Evolutionary conservation across 2,113 vertebrate species (phyloP).

Genomic region (Pomatorhinus ruficollis): DNA sequence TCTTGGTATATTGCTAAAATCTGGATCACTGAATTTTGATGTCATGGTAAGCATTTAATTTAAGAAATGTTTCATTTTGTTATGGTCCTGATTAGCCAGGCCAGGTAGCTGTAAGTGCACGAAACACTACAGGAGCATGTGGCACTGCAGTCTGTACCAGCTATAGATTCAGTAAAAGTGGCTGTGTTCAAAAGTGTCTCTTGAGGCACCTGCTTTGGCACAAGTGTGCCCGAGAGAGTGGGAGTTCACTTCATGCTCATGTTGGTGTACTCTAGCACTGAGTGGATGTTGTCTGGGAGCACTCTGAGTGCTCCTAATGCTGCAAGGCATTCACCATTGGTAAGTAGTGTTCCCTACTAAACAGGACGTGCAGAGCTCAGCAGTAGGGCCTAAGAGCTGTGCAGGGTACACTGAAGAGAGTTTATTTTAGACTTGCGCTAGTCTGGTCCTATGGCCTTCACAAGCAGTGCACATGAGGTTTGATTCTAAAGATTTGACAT

Average conservation of each 20-base stretch:
- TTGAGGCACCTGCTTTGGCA: not conserved
- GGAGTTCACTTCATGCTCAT: not conserved
- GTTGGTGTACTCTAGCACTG: fast-evolving
- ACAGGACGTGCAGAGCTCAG: not conserved
- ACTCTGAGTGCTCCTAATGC: not conserved
- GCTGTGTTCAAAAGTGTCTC: fast-evolving
- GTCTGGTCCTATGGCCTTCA: not conserved
- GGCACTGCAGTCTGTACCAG: not conserved
- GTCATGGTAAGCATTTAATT: not conserved
- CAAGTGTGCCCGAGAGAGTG: fast-evolving
- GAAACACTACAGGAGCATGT: not conserved
- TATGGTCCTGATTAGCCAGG: not conserved
- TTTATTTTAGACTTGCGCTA: not conserved
- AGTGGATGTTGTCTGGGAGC: not conserved
- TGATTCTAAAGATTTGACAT: not conserved
- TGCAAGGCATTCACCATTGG: not conserved
- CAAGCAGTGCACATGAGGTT: not conserved
- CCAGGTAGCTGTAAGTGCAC: not conserved
- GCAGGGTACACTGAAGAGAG: not conserved
- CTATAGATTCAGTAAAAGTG: not conserved
- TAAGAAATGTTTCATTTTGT: not conserved
- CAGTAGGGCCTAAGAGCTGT: not conserved
- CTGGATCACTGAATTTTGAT: not conserved
- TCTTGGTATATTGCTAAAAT: not conserved
- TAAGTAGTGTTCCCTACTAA: not conserved